A percentile compares a stretch with the other conserved stretches of the same genome.
phyloP scores from a whole-genome alignment of 2,797 vertebrate genomes.

The Silurus lanzhouensis region DNA sequence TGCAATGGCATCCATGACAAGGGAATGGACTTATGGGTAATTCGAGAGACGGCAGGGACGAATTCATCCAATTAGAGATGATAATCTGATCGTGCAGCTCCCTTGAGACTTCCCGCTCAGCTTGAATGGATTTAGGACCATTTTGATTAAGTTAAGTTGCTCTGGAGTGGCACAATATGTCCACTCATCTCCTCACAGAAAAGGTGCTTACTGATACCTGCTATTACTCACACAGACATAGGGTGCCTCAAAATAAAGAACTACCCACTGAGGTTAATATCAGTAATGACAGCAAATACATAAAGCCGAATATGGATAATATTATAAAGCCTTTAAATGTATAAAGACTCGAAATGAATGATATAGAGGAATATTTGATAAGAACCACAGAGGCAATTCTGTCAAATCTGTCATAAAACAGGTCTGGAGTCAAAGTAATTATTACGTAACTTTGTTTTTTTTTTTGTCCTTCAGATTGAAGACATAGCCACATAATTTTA shows the following conservation, averaged over 20 bases:
- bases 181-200: constrained; percentile 46
- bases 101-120: constrained; percentile 39
- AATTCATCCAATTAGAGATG: constrained; percentile 61
- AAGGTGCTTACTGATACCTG: constrained; percentile 38
- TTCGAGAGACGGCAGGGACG: constrained; percentile 44
- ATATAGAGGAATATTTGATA: background rate
- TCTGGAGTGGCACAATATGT: constrained; percentile 53
- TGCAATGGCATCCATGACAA: constrained; percentile 38
- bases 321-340: constrained; percentile 8
- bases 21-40: constrained; percentile 58
- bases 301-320: constrained; percentile 11
- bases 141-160: constrained; percentile 54
- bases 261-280: constrained; percentile 8
- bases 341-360: background rate
- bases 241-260: constrained; percentile 1
- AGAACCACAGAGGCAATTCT: background rate
- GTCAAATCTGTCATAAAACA: background rate
- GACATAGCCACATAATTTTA: background rate
- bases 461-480: background rate
- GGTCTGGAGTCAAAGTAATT: constrained; percentile 2
- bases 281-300: constrained; percentile 12
- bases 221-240: constrained; percentile 49
- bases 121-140: constrained; percentile 49
- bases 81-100: constrained; percentile 54
- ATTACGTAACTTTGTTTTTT: background rate